phyloP scores from a whole-genome alignment of 2,113 vertebrate species.

The Opisthocomus hoazin region DNA sequence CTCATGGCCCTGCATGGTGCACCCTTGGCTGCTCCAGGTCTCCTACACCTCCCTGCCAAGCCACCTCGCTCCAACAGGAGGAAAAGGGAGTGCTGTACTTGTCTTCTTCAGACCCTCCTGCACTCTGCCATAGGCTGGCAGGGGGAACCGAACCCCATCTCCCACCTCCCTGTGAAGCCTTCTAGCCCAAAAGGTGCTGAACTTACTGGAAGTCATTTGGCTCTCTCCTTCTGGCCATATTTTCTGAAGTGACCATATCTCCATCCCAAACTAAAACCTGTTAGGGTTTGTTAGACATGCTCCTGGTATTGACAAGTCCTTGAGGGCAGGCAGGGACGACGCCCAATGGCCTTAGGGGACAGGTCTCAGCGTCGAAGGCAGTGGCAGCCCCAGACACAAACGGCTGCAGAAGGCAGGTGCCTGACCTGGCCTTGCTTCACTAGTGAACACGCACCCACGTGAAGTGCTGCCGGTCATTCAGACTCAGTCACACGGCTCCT shows the following conservation, averaged over 20 bases:
- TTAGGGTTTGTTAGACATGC: accelerated
- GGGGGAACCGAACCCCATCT: neutral
- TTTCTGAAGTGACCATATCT: neutral
- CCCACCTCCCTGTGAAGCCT: neutral
- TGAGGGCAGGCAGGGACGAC: neutral
- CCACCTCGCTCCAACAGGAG: neutral
- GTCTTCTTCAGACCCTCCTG: neutral
- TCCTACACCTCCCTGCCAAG: neutral
- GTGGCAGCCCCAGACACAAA: accelerated
- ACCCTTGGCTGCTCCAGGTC: neutral
- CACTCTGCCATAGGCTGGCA: too few species aligned
- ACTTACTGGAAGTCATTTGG: neutral
- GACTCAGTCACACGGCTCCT: neutral
- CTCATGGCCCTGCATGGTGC: neutral
- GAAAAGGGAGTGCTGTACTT: neutral
- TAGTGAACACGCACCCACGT: neutral
- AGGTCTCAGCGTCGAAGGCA: neutral
- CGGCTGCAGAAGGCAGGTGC: neutral
- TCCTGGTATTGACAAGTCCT: neutral
- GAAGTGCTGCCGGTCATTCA: neutral
- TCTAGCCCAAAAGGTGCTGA: neutral
- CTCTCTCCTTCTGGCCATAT: neutral
- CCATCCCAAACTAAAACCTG: neutral
- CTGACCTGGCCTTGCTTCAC: neutral
- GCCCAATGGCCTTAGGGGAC: neutral